Evolutionary conservation across 2,113 vertebrate genomes (phyloP).

Genomic region (Bubalus kerabau): DNA sequence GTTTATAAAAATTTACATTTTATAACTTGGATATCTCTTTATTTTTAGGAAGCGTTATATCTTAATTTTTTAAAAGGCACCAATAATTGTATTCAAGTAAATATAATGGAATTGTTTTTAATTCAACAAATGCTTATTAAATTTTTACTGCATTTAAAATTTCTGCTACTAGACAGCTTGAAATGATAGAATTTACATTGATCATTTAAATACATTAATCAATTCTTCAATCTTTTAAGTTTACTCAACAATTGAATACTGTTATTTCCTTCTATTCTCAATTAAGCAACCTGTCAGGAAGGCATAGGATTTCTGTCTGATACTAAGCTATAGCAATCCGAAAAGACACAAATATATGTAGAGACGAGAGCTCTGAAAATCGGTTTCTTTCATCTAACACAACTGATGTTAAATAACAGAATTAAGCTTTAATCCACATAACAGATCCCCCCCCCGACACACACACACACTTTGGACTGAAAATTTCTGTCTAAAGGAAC

Average conservation of each 20-base stretch:
- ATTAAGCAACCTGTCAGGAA: background rate
- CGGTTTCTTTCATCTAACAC: background rate
- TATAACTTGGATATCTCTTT: background rate
- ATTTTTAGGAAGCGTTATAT: background rate
- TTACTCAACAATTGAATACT: background rate
- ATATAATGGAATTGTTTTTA: background rate
- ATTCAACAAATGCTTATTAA: background rate
- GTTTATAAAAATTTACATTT: background rate
- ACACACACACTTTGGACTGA: background rate
- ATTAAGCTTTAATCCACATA: background rate
- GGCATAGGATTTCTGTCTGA: background rate
- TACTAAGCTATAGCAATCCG: background rate
- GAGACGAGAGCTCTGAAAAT: background rate
- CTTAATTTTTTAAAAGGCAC: background rate
- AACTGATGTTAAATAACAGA: background rate
- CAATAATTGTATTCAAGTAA: background rate
- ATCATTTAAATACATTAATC: slow-evolving; percentile 8
- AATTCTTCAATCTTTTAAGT: background rate
- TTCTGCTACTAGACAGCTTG: background rate
- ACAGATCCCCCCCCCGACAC: background rate
- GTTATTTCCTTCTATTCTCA: background rate
- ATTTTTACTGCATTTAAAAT: background rate
- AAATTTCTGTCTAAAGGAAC: background rate
- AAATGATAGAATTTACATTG: background rate
- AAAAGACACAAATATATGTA: background rate